Base-by-base conservation (phyloP, 2,113 vertebrate genomes). In the Psophia crepitans region DNA sequence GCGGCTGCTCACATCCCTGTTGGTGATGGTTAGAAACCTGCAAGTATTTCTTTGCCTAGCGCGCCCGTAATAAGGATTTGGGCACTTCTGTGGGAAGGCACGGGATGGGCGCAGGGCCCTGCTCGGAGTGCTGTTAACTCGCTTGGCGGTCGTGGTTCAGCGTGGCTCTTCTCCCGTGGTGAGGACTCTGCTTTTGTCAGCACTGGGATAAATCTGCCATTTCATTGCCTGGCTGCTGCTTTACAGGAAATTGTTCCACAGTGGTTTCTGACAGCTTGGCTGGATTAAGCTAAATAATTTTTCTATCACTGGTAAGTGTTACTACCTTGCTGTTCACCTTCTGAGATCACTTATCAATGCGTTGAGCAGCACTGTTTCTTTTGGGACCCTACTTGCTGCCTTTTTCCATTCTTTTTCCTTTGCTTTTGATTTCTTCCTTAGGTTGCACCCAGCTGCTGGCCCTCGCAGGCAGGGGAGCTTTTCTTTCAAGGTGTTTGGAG, bases 121-220 rank as follows among this genome's bases (percentile, higher is more conserved):
- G 7, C 2, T 15, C 39, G 3, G 53, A 7, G n/a, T 1, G 24
- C 5, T 2, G 13, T 9, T 46, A 14, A 32, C 11, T 4, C 0
- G 6, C 27, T 19, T 4, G 3, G 22, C 2, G 1, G 68, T 20
- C 6, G 3, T 17, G 9, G 24, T 22, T 37, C 14, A 2, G 33
- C 3, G 37, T 18, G 33, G 78, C 6, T 11, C 28, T 60, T 37
- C 27, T 37, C 19, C 78, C 15, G 0, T 7, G 19, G 1, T 7
- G 2, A 20, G 53, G 7, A 6, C 44, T 60, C n/a, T 9, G 32
- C 35, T 37, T 32, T 28, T 39, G 27, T n/a, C 61, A 76, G 54
- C n/a, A 14, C 70, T 1, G 23, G 7, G 37, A 33, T 49, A 8
- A 26, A 22, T 22, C 58, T 89, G 77, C 58, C 5, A 0, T 19